Percentiles rank a stretch among this genome's conserved stretches.
Conservation (phyloP, 2,888 invertebrate genomes). For the Drosophila dives region DNA sequence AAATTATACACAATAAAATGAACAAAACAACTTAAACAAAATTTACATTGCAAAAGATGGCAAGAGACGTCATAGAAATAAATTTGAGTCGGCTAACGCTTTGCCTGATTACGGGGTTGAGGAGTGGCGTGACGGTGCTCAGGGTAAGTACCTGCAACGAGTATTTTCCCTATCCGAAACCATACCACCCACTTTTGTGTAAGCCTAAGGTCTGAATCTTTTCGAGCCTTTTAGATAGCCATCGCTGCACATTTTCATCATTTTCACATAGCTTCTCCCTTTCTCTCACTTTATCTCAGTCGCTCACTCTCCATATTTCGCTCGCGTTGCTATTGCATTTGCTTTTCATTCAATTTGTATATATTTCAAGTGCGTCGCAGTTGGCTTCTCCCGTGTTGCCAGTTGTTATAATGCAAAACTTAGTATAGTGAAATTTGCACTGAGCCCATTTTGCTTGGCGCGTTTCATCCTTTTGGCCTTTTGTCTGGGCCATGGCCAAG, state of each 20-base stretch:
- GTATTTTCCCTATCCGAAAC: not conserved
- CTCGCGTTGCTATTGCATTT: constrained; percentile 54
- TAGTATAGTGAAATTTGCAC: constrained; percentile 41
- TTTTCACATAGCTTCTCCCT: constrained; percentile 47
- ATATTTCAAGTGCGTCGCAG: constrained; percentile 60
- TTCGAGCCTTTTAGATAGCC: constrained; percentile 56
- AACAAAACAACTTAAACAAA: constrained; percentile 43
- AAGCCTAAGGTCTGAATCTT: constrained; percentile 28
- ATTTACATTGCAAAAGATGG: constrained; percentile 79
- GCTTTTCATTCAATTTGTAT: constrained; percentile 57
- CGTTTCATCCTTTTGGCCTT: constrained; percentile 24
- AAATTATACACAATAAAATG: constrained; percentile 58
- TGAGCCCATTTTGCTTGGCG: constrained; percentile 12
- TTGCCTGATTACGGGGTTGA: constrained; percentile 89
- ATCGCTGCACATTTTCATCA: constrained; percentile 55
- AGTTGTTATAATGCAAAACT: constrained; percentile 47
- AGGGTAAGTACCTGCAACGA: constrained; percentile 71
- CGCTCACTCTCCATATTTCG: not conserved
- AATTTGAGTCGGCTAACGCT: constrained; percentile 87
- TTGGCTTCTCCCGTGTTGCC: constrained; percentile 40
- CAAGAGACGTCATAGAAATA: constrained; percentile 85
- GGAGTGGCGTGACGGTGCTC: constrained; percentile 89
- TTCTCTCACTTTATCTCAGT: not conserved
- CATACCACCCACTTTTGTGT: not conserved
- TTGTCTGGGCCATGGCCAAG: constrained; percentile 49